Evolutionary conservation across 64 coral and sea anemone species (phyloP), one percentile per base, ranked within the genome.

Genomic region (Stichodactyla mertensii): DNA sequence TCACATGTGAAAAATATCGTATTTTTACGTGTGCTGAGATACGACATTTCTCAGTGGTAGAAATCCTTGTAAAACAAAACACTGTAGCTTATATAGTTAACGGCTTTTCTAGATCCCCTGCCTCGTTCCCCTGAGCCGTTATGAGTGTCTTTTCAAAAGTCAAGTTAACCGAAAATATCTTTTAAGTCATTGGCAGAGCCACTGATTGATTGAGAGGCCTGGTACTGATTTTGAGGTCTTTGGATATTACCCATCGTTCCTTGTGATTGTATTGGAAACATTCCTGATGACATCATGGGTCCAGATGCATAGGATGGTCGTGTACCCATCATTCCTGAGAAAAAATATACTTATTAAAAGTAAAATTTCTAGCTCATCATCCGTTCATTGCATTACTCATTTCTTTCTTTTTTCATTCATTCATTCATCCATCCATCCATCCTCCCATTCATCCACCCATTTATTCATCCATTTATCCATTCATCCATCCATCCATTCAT

Each of bases 211-310:
- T 82, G 84, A 71, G 90, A 51, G 10, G 90, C 14, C 24, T 92
- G 84, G 52, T 66, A 91, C 85, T 20, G 90, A 70, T 71, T 69
- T 52, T 82, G 90, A 78, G 86, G 85, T 15, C 77, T 87, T 5
- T n/a, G 16, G 45, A 82, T 58, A 45, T 69, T 86, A 92, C 90
- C 85, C 60, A 87, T 92, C 52, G 83, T 62, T 51, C 58, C 26
- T 56, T 92, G 90, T 52, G 77, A 69, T 52, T 87, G 90, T 61
- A 87, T 87, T 52, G 86, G 86, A 24, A 87, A 87, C 85, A 82
- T 87, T 55, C 77, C 74, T 79, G 90, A 82, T 83, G 90, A 71
- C 90, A 59, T 87, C 90, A 92, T 87, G 20, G 86, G 69, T 36
- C 77, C 85, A 22, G 74, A 16, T n/a, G 69, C 90, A 60, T 87